These are phyloP conservation scores for Papilio dardanus DNA, from an alignment of 1,140 invertebrate genomes.

Conservation along the genomic window DNA sequence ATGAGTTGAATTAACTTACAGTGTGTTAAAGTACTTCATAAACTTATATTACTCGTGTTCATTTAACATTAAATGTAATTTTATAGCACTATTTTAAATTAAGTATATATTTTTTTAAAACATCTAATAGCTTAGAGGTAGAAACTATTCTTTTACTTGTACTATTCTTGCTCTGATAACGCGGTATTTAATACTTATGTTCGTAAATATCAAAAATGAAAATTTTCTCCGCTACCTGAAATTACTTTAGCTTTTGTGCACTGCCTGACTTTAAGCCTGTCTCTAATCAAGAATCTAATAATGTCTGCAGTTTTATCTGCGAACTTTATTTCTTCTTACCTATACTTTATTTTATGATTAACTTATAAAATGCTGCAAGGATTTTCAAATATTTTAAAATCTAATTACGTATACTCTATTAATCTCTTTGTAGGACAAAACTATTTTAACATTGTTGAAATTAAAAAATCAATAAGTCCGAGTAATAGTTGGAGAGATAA, in stretches of 20 bases:
- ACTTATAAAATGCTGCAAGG: background rate
- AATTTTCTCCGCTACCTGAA: background rate
- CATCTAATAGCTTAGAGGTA: no score
- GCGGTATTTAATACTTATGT: background rate
- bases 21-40: background rate
- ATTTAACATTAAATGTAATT: background rate
- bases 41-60: background rate
- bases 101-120: no score
- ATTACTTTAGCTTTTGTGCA: background rate
- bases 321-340: background rate
- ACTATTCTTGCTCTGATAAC: background rate
- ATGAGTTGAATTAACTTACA: conserved; percentile 4
- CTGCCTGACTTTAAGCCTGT: background rate
- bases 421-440: no score
- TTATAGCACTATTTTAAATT: background rate
- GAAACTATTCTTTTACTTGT: no score
- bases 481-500: no score
- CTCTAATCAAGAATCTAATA: conserved; percentile 14
- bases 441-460: no score
- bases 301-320: background rate
- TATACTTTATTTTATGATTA: background rate
- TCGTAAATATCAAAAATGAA: background rate
- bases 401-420: no score
- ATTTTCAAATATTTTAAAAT: no score
- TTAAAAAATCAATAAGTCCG: no score